These are phyloP conservation scores for Callimorpha dominula DNA, from an alignment of 2,888 invertebrate species.

Conservation along the genomic window DNA sequence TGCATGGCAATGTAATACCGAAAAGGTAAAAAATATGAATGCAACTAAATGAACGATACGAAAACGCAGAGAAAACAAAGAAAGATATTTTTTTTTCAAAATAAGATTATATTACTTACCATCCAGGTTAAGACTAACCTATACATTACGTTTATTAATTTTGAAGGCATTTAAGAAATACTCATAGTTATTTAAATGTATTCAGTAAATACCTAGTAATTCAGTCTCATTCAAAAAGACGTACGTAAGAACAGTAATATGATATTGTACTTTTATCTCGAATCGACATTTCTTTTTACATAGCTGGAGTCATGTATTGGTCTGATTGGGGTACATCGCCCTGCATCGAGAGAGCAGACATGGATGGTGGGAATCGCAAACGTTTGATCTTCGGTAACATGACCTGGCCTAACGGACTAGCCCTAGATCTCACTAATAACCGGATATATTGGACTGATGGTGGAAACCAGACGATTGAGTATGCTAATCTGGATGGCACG, in stretches of 20 bases:
- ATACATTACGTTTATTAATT: neutral
- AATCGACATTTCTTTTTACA: slow-evolving; percentile 13
- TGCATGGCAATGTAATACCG: too few relatives aligned
- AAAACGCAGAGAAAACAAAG: neutral
- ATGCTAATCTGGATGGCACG: slow-evolving; percentile 92
- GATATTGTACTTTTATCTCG: too few relatives aligned
- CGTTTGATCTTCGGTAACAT: slow-evolving; percentile 89
- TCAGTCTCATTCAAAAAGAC: neutral
- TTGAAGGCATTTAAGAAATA: neutral
- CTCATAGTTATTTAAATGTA: neutral
- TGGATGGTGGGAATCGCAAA: slow-evolving; percentile 93
- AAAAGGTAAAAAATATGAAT: neutral
- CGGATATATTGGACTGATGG: slow-evolving; percentile 96
- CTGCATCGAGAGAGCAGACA: slow-evolving; percentile 94
- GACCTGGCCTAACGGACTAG: slow-evolving; percentile 95
- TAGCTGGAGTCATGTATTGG: slow-evolving; percentile 95
- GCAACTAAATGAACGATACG: neutral
- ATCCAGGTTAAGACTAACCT: neutral
- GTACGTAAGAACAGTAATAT: too few relatives aligned
- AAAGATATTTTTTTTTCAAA: neutral
- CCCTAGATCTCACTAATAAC: slow-evolving; percentile 91
- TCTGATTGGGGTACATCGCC: slow-evolving; percentile 94
- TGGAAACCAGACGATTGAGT: slow-evolving; percentile 92
- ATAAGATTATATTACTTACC: neutral
- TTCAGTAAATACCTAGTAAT: neutral